A percentile compares a stretch with the other conserved stretches of the same genome.
phyloP scores from a whole-genome alignment of 2,113 vertebrate species.

The Lates calcarifer region DNA sequence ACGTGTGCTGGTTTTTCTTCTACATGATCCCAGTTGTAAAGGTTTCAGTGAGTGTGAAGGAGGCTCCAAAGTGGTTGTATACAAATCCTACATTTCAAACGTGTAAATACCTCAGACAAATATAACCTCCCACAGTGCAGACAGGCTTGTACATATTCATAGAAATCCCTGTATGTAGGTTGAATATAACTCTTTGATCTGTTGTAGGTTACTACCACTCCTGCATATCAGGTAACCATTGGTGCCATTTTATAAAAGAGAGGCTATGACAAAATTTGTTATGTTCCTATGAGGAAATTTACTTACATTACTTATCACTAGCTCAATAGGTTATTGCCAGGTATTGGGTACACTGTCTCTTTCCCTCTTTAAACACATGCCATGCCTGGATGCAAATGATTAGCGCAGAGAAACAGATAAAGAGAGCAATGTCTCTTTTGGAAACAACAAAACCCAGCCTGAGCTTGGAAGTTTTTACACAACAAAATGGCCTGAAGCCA shows the following conservation, averaged over 20 bases:
- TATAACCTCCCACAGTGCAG: too few relatives aligned
- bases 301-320: neutral
- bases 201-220: neutral
- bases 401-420: neutral
- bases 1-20: too few relatives aligned
- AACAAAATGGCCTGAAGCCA: too few relatives aligned
- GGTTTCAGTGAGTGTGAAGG: too few relatives aligned
- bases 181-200: neutral
- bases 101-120: too few relatives aligned
- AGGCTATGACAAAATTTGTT: neutral
- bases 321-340: neutral
- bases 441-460: too few relatives aligned
- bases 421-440: too few relatives aligned
- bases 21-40: too few relatives aligned
- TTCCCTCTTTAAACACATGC: neutral
- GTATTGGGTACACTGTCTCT: neutral
- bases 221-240: neutral
- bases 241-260: neutral
- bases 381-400: neutral
- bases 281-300: neutral
- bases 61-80: too few relatives aligned
- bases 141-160: neutral
- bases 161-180: neutral
- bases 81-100: too few relatives aligned
- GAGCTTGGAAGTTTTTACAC: too few relatives aligned